phyloP scores from a whole-genome alignment of 2,797 vertebrate genomes.

The Nyctalus aviator region DNA sequence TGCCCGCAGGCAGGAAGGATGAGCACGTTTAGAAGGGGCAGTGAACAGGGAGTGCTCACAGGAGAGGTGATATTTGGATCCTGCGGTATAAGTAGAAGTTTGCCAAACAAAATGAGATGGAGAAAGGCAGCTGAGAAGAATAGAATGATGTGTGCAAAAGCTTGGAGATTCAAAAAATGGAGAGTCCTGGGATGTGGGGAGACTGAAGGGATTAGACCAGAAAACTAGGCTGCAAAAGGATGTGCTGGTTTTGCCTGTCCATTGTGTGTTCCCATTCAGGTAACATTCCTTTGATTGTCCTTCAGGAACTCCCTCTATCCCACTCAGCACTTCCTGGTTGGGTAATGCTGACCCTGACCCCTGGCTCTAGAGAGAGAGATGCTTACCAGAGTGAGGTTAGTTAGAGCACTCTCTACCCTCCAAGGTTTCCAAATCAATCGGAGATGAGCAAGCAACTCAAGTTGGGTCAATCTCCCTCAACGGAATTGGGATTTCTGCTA shows the following conservation, averaged over 20 bases:
- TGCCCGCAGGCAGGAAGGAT: background rate
- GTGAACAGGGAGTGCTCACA: background rate
- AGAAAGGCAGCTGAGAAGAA: background rate
- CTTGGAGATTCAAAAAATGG: background rate
- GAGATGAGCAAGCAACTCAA: background rate
- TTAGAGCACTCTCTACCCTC: background rate
- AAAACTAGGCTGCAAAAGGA: background rate
- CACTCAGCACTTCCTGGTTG: background rate
- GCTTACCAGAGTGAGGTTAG: background rate
- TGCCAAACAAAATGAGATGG: background rate
- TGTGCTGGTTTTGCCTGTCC: background rate
- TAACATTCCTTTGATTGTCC: rapidly evolving
- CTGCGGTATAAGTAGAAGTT: background rate
- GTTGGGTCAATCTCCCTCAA: background rate
- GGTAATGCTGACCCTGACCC: background rate
- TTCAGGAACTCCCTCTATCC: background rate
- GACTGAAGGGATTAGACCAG: background rate
- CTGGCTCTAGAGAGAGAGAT: background rate
- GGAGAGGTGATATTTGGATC: background rate
- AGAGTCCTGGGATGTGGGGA: background rate
- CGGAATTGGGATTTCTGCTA: background rate
- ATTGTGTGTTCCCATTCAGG: rapidly evolving
- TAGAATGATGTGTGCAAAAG: background rate
- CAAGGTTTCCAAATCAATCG: background rate
- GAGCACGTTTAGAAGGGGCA: background rate